These are phyloP conservation scores for Cichlasoma orientale DNA, from an alignment of 2,797 vertebrate genomes.

Conservation along the genomic window DNA sequence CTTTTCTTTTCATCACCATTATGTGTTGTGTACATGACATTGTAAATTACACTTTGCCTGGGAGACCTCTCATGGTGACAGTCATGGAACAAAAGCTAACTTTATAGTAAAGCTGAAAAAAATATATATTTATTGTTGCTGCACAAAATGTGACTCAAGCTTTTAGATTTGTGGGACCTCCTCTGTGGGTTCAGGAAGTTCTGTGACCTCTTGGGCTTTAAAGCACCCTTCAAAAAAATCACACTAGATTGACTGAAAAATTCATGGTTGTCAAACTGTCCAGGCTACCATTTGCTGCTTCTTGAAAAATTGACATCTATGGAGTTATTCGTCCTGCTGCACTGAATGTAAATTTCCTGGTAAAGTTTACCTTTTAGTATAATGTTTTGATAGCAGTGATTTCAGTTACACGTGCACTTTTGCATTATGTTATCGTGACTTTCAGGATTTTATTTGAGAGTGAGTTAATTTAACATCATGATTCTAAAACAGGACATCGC, in stretches of 20 bases:
- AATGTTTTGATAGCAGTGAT: conserved; percentile 37
- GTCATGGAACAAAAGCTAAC: background rate
- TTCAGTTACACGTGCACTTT: background rate
- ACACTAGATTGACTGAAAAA: conserved; percentile 47
- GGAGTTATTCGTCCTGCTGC: conserved; percentile 16
- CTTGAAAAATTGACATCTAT: conserved; percentile 23
- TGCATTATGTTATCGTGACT: conserved; percentile 21
- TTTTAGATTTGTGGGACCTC: background rate
- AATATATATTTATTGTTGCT: background rate
- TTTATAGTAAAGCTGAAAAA: background rate
- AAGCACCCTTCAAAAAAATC: conserved; percentile 26
- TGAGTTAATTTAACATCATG: conserved; percentile 4
- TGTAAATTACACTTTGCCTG: background rate
- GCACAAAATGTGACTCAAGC: background rate
- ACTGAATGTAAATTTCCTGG: conserved; percentile 32
- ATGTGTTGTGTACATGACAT: background rate
- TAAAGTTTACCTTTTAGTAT: conserved; percentile 14
- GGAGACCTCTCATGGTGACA: background rate
- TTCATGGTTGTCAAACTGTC: conserved; percentile 54
- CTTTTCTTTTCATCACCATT: background rate
- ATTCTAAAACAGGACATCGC: background rate
- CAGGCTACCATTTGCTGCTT: conserved; percentile 16
- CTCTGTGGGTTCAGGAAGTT: conserved; percentile 19
- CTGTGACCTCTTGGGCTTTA: conserved; percentile 20
- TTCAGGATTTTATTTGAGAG: conserved; percentile 11